Evolutionary conservation across 2,113 vertebrate genomes (phyloP).

Genomic region (Salvelinus fontinalis): DNA sequence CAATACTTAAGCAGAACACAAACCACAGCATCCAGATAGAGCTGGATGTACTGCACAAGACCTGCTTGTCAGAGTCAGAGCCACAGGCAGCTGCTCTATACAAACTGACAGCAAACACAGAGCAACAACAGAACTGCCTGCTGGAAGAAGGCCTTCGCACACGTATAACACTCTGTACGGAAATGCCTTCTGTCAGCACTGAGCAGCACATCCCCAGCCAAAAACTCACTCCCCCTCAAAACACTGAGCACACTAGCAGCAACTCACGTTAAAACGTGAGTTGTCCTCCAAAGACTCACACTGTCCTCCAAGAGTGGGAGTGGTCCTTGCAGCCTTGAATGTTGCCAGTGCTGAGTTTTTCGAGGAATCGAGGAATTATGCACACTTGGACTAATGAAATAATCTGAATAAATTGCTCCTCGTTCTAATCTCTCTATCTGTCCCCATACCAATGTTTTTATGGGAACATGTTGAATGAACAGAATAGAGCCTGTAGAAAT

Average conservation of each 20-base stretch:
- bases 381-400: not conserved
- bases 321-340: too few relatives aligned
- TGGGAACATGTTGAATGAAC: not conserved
- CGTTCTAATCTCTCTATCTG: not conserved
- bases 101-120: constrained; percentile 47
- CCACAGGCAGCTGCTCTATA: constrained; percentile 56
- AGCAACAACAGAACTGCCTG: constrained; percentile 46
- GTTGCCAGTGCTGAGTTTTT: too few relatives aligned
- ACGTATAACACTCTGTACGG: constrained; percentile 56
- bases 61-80: constrained; percentile 32
- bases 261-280: constrained; percentile 11
- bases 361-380: not conserved
- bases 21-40: not conserved
- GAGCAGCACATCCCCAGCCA: constrained; percentile 23
- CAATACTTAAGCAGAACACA: not conserved
- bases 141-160: constrained; percentile 33
- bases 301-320: too few relatives aligned
- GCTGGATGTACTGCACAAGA: constrained; percentile 18
- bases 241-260: constrained; percentile 54
- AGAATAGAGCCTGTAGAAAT: not conserved
- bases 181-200: constrained; percentile 65
- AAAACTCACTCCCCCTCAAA: constrained; percentile 35
- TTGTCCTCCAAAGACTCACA: too few relatives aligned
- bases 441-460: not conserved
- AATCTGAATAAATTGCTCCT: not conserved